Conservation (phyloP, 2,797 vertebrate genomes). For the Adelosebastes latens region DNA sequence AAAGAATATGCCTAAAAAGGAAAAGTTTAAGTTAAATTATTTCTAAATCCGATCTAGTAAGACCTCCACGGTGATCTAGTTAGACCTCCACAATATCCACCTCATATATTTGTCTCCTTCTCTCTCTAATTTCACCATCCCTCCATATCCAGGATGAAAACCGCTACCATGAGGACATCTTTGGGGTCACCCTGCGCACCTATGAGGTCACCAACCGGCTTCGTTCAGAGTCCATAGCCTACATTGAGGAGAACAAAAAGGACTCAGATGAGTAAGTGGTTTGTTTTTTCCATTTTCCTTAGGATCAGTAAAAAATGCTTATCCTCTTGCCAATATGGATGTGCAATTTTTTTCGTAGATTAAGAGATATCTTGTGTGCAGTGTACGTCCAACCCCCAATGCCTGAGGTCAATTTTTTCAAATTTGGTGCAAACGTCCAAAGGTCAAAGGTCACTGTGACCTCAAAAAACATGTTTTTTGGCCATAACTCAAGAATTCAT, state of each 20-base stretch:
- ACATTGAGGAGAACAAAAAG: slow-evolving; percentile 98
- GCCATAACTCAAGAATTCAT: no score
- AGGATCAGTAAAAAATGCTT: neutral
- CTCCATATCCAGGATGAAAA: slow-evolving; percentile 89
- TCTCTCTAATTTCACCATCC: neutral
- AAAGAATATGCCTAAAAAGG: neutral
- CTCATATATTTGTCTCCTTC: neutral
- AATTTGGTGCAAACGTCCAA: no score
- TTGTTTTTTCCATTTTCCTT: neutral
- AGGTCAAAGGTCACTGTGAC: no score
- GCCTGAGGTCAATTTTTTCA: no score
- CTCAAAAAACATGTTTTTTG: no score
- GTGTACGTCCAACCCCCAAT: neutral
- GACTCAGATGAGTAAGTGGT: slow-evolving; percentile 92
- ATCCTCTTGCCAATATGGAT: neutral
- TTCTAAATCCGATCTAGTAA: neutral
- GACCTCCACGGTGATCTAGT: neutral
- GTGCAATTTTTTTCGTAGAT: neutral
- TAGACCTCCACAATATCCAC: neutral
- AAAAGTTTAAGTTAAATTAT: neutral
- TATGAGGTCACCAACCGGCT: slow-evolving; percentile 98
- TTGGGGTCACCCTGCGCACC: slow-evolving; percentile 96
- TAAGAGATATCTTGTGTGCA: neutral
- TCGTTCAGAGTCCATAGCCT: slow-evolving; percentile 98
- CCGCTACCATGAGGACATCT: slow-evolving; percentile 98